A percentile compares a stretch with the other conserved stretches of the same genome.
Evolutionary conservation across 2,113 vertebrate genomes (phyloP).

Genomic region (Alouatta palliata): DNA sequence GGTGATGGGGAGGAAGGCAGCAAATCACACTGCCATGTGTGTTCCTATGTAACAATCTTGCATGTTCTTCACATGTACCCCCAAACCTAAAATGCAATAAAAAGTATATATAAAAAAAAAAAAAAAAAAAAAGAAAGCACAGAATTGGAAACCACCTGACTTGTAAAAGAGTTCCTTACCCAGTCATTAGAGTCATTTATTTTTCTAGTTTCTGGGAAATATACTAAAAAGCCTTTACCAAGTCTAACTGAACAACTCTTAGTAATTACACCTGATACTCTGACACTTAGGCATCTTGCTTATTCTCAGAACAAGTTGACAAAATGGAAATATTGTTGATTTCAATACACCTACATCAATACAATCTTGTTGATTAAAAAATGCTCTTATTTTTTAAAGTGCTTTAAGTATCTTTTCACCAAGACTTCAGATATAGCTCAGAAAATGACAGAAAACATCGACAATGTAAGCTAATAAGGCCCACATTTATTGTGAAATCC

Average conservation of each 20-base stretch:
- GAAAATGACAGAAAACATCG: background rate
- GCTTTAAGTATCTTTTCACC: background rate
- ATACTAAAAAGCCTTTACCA: slow-evolving; percentile 45
- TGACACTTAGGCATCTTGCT: background rate
- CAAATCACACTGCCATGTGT: too few relatives aligned
- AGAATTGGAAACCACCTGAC: slow-evolving; percentile 6
- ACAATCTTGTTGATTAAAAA: slow-evolving; percentile 11
- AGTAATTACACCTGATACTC: background rate
- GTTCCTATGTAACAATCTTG: too few relatives aligned
- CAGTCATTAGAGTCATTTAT: slow-evolving; percentile 20
- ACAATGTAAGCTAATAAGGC: background rate
- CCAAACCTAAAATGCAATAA: too few relatives aligned
- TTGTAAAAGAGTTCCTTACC: background rate
- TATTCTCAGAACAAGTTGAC: background rate
- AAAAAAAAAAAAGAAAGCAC: too few relatives aligned
- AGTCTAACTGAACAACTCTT: background rate
- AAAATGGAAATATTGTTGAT: background rate
- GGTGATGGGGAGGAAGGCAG: too few relatives aligned
- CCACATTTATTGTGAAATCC: background rate
- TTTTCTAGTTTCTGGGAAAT: slow-evolving; percentile 44
- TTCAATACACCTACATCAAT: background rate
- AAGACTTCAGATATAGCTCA: background rate
- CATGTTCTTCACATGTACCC: too few relatives aligned
- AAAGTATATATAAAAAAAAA: too few relatives aligned
- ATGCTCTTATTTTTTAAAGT: background rate